Evolutionary conservation across 2,888 invertebrate genomes (phyloP).

Genomic region (Elegia similella): DNA sequence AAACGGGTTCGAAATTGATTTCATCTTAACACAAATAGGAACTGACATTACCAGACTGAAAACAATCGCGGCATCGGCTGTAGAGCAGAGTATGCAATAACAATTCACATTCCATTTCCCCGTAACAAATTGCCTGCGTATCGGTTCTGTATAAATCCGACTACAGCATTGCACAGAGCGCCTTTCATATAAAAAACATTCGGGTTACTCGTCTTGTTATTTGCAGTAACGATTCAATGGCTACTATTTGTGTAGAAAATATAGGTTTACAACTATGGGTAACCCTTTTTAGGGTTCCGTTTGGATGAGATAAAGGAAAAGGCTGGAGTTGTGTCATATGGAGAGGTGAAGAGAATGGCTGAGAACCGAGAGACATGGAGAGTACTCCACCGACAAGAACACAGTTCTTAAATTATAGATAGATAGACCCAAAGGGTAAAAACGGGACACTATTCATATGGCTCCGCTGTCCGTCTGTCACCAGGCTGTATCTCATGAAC

Average conservation of each 20-base stretch:
- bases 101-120: conserved; percentile 49
- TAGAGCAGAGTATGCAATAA: conserved; percentile 43
- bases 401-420: no score
- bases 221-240: neutral
- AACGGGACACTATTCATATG: no score
- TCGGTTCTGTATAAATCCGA: conserved; percentile 37
- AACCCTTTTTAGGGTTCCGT: no score
- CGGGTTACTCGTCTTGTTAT: neutral
- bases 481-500: no score
- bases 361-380: no score
- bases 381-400: no score
- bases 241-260: neutral
- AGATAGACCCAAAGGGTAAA: no score
- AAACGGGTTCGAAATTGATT: conserved; percentile 2
- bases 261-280: no score
- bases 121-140: conserved; percentile 40
- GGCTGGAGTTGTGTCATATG: no score
- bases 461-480: no score
- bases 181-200: conserved; percentile 1
- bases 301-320: no score
- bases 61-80: conserved; percentile 30
- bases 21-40: conserved; percentile 10
- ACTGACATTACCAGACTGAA: conserved; percentile 16
- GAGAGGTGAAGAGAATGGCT: no score
- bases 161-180: conserved; percentile 12